Evolutionary conservation across 2,797 vertebrate species (phyloP).

Genomic region (Manis javanica): DNA sequence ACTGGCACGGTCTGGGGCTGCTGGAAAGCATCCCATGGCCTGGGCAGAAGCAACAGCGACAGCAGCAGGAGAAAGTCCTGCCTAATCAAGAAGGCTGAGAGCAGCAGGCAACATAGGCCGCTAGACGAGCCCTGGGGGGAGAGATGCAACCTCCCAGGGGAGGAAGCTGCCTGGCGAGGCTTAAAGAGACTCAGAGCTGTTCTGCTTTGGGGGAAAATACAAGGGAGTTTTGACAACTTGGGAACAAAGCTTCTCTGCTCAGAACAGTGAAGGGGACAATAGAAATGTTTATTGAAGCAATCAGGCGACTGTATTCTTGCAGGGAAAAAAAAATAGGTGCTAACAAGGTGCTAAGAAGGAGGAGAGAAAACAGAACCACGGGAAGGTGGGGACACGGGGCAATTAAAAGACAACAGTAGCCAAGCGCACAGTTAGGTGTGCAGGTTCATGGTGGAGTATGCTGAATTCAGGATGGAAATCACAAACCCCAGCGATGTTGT

Average conservation of each 20-base stretch:
- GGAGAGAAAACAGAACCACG: background rate
- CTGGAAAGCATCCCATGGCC: slow-evolving; percentile 15
- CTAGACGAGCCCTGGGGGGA: background rate
- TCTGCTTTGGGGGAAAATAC: background rate
- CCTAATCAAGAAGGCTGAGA: background rate
- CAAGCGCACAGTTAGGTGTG: background rate
- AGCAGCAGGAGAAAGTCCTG: slow-evolving; percentile 51
- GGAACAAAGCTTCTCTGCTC: slow-evolving; percentile 38
- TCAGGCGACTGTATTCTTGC: slow-evolving; percentile 28
- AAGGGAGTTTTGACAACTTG: slow-evolving; percentile 42
- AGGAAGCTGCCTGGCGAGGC: background rate
- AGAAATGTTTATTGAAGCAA: slow-evolving; percentile 16
- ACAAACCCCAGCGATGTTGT: background rate
- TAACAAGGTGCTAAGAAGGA: slow-evolving; percentile 54
- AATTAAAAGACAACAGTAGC: slow-evolving; percentile 15
- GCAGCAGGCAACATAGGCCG: rapidly evolving
- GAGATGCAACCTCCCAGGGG: background rate
- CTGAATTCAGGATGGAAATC: background rate
- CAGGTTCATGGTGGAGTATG: background rate
- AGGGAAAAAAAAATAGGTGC: slow-evolving; percentile 56
- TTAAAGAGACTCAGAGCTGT: background rate
- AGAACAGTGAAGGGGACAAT: slow-evolving; percentile 31
- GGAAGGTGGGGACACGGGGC: background rate
- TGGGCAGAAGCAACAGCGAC: background rate
- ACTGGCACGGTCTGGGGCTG: rapidly evolving